Base-by-base conservation (phyloP, 2,113 vertebrate species). In the Coryphaenoides rupestris region DNA sequence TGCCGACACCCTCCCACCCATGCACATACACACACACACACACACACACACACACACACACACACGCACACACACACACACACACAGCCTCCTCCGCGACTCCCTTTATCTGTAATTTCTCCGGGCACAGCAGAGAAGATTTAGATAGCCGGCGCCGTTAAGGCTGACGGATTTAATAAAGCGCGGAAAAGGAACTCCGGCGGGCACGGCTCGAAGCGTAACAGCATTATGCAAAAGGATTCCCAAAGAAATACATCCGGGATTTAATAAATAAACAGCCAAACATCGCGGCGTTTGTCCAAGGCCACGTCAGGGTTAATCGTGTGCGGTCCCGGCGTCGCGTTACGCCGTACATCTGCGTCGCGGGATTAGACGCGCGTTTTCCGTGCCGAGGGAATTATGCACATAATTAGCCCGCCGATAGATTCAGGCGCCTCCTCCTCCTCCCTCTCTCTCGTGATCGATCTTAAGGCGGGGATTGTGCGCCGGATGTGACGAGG, bases 291-390 rank as follows among this genome's bases (percentile, higher is more conserved):
- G 69, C 57, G 70, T 71, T n/a, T 58, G 58, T 73, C 70, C 55
- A 21, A 60, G 70, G 79, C 74, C 67, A 65, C 52, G 65, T 71
- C 66, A 80, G 80, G 76, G 58, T 84, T 75, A 78, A 83, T 70
- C 40, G 63, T 59, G 49, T 59, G 58, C 68, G 58, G 67, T 71
- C 65, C 75, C 54, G 53, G 49, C 64, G 75, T 69, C n/a, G 68
- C 74, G 80, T 83, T 76, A 84, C 68, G 67, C n/a, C n/a, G n/a
- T n/a, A n/a, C 71, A 75, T 73, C 33, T 55, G 24, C 58, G 67
- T n/a, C 60, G 66, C 54, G 28, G 52, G 45, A 16, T 16, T 14
- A 53, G 40, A 66, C 58, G 26, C 17, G 56, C n/a, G 13, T 69
- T 53, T 61, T n/a, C n/a, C 23, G 24, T 55, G 55, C 47, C n/a